Conservation (phyloP, 23 tunicate genomes). For the Halocynthia aurantium region DNA sequence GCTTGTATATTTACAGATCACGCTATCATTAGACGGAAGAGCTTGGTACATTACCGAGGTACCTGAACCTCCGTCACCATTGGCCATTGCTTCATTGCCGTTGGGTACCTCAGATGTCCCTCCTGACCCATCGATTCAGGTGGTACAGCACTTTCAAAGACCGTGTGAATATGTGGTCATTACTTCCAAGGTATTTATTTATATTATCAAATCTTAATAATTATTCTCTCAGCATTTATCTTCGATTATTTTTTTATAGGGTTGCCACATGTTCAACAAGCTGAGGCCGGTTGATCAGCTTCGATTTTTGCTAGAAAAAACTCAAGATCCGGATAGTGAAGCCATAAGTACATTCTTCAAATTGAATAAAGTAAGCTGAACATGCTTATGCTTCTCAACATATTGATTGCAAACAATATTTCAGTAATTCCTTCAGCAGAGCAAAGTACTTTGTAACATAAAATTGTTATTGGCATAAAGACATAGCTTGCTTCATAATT, state of each 20-base stretch:
- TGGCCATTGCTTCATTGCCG: conserved; percentile 66
- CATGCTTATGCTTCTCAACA: no score
- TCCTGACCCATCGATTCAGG: conserved; percentile 94
- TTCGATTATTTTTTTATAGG: conserved; percentile 33
- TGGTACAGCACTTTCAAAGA: conserved; percentile 73
- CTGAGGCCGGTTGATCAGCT: conserved; percentile 86
- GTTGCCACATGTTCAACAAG: conserved; percentile 88
- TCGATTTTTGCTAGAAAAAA: conserved; percentile 46
- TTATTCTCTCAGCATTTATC: neutral
- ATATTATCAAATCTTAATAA: neutral
- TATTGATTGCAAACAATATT: no score
- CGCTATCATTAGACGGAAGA: conserved; percentile 64
- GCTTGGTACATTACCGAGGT: conserved; percentile 84
- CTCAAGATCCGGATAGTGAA: conserved; percentile 54
- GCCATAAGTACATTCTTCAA: conserved; percentile 56
- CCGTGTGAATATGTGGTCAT: conserved; percentile 93
- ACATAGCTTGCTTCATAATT: no score
- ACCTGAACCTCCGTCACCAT: conserved; percentile 40
- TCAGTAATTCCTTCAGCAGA: no score
- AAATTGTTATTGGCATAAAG: neutral
- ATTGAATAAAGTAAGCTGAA: conserved; percentile 34
- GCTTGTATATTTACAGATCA: conserved; percentile 23
- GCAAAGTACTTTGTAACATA: no score
- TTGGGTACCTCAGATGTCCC: conserved; percentile 36
- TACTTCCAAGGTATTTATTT: conserved; percentile 61